Evolutionary conservation across 2,888 invertebrate species (phyloP).

Genomic region (Omphaloscelis lunosa): DNA sequence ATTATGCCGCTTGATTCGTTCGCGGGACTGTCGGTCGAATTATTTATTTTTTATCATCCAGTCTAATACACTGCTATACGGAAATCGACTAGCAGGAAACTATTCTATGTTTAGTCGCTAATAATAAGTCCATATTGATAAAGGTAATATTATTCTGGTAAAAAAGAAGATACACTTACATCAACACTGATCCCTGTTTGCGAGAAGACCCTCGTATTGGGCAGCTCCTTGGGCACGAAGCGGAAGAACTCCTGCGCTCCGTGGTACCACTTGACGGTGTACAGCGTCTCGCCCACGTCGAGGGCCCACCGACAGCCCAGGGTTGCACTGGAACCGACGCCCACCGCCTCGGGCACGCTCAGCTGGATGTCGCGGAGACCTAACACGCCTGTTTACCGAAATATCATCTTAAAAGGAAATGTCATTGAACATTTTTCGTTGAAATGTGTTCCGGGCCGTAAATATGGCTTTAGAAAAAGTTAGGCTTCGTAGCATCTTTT

Average conservation of each 20-base stretch:
- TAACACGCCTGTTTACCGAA: conserved; percentile 85
- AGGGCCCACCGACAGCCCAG: conserved; percentile 94
- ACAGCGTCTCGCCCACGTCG: conserved; percentile 92
- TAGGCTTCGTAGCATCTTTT: no score
- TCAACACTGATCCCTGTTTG: conserved; percentile 93
- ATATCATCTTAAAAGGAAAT: conserved; percentile 25
- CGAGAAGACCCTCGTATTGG: conserved; percentile 94
- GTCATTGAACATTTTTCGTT: neutral
- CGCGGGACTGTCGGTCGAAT: neutral
- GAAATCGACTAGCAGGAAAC: neutral
- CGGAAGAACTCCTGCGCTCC: conserved; percentile 94
- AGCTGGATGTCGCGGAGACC: conserved; percentile 93
- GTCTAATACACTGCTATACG: neutral
- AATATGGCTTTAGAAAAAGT: neutral
- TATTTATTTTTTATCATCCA: conserved; percentile 11
- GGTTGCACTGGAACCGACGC: conserved; percentile 93
- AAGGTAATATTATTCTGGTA: neutral
- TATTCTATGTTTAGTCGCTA: neutral
- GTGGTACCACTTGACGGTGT: conserved; percentile 96
- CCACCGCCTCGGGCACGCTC: conserved; percentile 93
- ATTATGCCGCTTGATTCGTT: conserved; percentile 28
- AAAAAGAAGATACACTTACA: conserved; percentile 89
- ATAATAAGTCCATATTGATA: no score
- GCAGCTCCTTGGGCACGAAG: conserved; percentile 95
- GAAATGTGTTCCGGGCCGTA: neutral